A percentile compares a stretch with the other conserved stretches of the same genome.
phyloP scores from a whole-genome alignment of 2,113 vertebrate species.

The Phalacrocorax carbo region DNA sequence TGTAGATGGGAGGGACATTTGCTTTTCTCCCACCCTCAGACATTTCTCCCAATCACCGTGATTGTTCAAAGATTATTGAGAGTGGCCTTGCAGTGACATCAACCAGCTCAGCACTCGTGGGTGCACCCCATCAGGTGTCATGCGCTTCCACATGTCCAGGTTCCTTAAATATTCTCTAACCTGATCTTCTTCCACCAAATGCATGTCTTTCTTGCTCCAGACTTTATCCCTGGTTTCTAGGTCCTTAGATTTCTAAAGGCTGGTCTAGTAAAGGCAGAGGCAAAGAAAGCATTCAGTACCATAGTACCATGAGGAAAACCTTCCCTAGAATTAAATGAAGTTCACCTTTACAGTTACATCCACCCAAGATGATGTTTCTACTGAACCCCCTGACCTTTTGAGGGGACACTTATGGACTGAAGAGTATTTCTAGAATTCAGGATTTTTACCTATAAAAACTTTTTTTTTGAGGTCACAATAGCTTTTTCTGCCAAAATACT shows the following conservation, averaged over 20 bases:
- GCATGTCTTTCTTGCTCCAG: neutral
- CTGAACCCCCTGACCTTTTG: neutral
- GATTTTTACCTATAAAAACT: neutral
- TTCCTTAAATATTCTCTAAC: neutral
- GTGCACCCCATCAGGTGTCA: neutral
- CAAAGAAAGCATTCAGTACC: neutral
- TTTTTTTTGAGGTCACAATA: neutral
- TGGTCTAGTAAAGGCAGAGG: neutral
- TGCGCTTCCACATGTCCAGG: fast-evolving
- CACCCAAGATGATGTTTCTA: neutral
- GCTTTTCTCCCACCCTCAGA: neutral
- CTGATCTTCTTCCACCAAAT: neutral
- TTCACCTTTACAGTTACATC: neutral
- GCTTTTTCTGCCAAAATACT: neutral
- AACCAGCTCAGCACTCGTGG: neutral
- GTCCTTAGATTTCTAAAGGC: neutral
- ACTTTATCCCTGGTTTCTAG: neutral
- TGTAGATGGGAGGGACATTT: neutral
- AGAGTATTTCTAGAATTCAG: neutral
- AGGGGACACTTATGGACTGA: neutral
- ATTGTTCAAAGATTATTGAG: neutral
- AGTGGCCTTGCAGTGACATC: neutral
- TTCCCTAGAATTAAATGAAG: neutral
- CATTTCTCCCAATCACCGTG: neutral
- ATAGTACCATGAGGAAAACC: neutral